A percentile compares a stretch with the other conserved stretches of the same genome.
Conservation (phyloP, 2,113 vertebrate species). For the Clarias gariepinus region DNA sequence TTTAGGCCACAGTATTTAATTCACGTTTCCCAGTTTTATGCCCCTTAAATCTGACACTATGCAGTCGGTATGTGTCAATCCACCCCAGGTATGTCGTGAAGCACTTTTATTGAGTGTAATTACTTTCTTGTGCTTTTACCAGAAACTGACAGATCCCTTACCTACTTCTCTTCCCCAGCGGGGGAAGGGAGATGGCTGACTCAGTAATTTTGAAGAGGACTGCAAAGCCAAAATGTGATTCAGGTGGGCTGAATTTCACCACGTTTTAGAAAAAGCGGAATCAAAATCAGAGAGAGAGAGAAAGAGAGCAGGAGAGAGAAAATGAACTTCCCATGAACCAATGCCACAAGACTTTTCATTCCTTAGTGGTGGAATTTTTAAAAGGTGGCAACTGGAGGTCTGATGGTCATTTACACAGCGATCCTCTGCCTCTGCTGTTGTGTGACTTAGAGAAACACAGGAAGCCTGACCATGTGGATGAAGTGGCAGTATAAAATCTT, state of each 20-base stretch:
- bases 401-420: too few relatives aligned
- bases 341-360: too few relatives aligned
- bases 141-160: constrained; percentile 37
- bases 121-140: constrained; percentile 34
- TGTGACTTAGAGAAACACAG: too few relatives aligned
- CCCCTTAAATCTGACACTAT: background rate
- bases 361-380: too few relatives aligned
- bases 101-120: constrained; percentile 34
- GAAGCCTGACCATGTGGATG: too few relatives aligned
- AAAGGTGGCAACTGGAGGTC: too few relatives aligned
- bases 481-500: too few relatives aligned
- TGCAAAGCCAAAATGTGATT: background rate
- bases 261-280: background rate
- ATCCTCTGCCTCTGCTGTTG: too few relatives aligned
- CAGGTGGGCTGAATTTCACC: background rate
- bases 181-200: background rate
- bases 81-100: background rate
- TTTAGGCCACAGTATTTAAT: constrained; percentile 27
- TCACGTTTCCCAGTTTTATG: background rate
- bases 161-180: background rate
- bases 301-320: too few relatives aligned
- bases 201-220: constrained; percentile 16
- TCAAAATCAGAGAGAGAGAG: too few relatives aligned
- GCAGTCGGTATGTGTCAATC: constrained; percentile 20
- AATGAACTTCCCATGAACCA: too few relatives aligned